Evolutionary conservation across 2,797 vertebrate genomes (phyloP), one percentile per base, ranked within the genome.

Genomic region (Ambastaia sidthimunki): DNA sequence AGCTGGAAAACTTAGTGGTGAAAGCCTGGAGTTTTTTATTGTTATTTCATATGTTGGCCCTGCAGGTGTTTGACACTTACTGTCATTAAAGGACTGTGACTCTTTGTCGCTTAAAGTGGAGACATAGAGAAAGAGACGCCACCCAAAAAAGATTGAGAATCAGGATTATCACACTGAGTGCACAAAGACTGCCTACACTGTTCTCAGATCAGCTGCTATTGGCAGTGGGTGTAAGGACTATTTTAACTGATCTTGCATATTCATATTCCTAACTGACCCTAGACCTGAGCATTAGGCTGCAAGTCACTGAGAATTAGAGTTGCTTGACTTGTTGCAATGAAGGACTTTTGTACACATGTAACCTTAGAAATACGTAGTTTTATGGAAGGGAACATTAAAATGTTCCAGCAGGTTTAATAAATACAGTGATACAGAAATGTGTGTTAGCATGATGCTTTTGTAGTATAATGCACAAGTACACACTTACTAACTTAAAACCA

Each of bases 261-360:
- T 74, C 21, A 73, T 74, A 28, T 65, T 77, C 19, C 18, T 11
- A 28, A 52, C 71, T 82, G 69, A 68, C 78, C 66, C 71, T 74
- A 62, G 65, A 80, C 66, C 71, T 72, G 75, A 60, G 59, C 73
- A 76, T 62, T 71, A 65, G 65, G 47, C 67, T 81, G 73, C 74
- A 55, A 67, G 67, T 76, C 34, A 47, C 71, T 78, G 76, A 78
- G 76, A 78, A 71, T 71, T 78, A 74, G 41, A 41, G 70, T 77
- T 82, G 69, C 63, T 78, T 73, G 25, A 62, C 47, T 69, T 77
- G 48, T 82, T 82, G 54, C 74, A 69, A 78, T 82, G 65, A 76
- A 78, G 62, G 75, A 78, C 55, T 78, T 78, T 78, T 69, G 63
- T 74, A 82, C 70, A 73, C 50, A 66, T 77, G 50, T 77, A 73